A percentile compares a stretch with the other conserved stretches of the same genome.
Conservation (phyloP, 1,140 invertebrate species). For the Aethina tumida region DNA sequence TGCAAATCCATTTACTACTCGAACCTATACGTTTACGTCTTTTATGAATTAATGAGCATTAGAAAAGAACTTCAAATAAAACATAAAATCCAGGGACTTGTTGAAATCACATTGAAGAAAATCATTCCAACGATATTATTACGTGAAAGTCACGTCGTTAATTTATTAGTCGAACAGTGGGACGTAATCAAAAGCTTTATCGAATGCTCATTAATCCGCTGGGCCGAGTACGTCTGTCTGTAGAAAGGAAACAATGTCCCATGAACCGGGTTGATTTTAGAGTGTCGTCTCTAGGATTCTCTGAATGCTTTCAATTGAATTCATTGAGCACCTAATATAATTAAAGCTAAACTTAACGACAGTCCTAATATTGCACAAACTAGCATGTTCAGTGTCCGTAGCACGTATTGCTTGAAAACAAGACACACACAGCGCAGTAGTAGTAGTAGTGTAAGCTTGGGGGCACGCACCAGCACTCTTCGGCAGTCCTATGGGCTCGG, state of each 20-base stretch:
- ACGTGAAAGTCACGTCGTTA: background rate
- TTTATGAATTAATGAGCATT: background rate
- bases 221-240: constrained; percentile 1
- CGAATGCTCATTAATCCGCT: background rate
- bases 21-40: too few species aligned
- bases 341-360: constrained; percentile 8
- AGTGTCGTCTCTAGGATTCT: constrained; percentile 11
- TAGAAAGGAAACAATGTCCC: constrained; percentile 3
- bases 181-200: background rate
- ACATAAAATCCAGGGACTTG: background rate
- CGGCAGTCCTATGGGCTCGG: constrained; percentile 5
- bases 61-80: background rate
- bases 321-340: constrained; percentile 12
- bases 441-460: constrained; percentile 10
- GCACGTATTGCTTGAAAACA: constrained; percentile 13
- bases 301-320: constrained; percentile 10
- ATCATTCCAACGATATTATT: background rate
- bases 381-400: constrained; percentile 12
- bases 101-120: background rate
- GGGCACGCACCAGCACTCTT: constrained; percentile 17
- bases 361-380: constrained; percentile 15
- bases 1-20: too few species aligned
- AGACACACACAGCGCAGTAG: too few species aligned
- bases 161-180: background rate
- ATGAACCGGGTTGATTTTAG: constrained; percentile 14